Conservation (phyloP, 2,113 vertebrate species). For the Phrynosoma blainvillii region DNA sequence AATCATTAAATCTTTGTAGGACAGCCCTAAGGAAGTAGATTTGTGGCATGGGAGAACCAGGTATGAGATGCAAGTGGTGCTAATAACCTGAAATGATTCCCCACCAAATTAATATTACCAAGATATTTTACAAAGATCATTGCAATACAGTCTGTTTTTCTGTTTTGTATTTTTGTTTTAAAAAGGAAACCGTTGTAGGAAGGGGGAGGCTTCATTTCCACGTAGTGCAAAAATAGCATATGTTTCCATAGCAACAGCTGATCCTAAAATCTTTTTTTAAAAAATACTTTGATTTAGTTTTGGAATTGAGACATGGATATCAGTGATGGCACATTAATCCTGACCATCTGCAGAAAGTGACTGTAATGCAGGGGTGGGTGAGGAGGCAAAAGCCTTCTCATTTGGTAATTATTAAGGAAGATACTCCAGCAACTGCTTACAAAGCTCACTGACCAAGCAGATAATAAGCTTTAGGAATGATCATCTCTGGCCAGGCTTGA, state of each 20-base stretch:
- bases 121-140: not conserved
- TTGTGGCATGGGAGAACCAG: not conserved
- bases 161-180: not conserved
- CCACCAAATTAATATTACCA: not conserved
- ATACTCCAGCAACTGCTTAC: not conserved
- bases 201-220: not conserved
- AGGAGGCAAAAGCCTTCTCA: not conserved
- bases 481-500: not conserved
- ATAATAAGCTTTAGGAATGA: slow-evolving; percentile 32
- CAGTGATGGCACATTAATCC: slow-evolving; percentile 21
- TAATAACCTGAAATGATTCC: not conserved
- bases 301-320: slow-evolving; percentile 15
- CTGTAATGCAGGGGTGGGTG: not conserved
- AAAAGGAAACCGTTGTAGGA: not conserved
- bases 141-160: slow-evolving; percentile 4
- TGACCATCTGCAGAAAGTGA: slow-evolving; percentile 21
- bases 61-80: not conserved
- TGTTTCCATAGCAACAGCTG: slow-evolving; percentile 60
- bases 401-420: slow-evolving; percentile 30
- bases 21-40: not conserved
- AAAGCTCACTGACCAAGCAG: slow-evolving; percentile 3
- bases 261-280: slow-evolving; percentile 7
- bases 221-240: slow-evolving; percentile 45
- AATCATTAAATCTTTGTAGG: no score
- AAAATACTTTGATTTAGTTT: not conserved